Conservation (phyloP, 2,113 vertebrate genomes). For the Deroptyus accipitrinus region DNA sequence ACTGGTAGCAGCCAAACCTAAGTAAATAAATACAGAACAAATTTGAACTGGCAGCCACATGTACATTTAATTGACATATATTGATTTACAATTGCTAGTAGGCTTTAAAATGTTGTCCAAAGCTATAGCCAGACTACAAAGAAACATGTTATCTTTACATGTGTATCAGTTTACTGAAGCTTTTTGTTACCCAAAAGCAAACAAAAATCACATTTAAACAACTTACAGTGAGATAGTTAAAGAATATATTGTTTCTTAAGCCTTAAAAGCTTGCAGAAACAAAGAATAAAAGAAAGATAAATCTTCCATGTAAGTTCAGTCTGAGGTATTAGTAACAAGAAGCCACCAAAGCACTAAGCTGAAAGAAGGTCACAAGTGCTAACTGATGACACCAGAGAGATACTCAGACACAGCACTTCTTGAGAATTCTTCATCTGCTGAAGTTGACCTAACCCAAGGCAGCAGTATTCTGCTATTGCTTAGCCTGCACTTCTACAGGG, state of each 20-base stretch:
- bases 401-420: neutral
- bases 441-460: neutral
- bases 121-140: neutral
- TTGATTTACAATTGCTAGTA: slow-evolving; percentile 53
- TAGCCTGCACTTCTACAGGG: neutral
- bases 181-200: neutral
- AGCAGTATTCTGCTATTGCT: neutral
- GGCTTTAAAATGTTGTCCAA: slow-evolving; percentile 1
- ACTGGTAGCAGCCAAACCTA: neutral
- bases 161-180: neutral
- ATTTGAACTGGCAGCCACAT: slow-evolving; percentile 41
- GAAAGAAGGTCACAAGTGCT: neutral
- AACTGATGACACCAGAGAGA: neutral
- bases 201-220: neutral
- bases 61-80: slow-evolving; percentile 33
- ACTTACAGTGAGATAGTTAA: neutral
- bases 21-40: slow-evolving; percentile 51
- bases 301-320: neutral
- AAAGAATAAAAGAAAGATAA: neutral
- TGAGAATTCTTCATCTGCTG: neutral
- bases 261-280: neutral
- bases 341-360: neutral
- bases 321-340: neutral
- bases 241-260: neutral
- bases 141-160: neutral